Evolutionary conservation across 2,797 vertebrate genomes (phyloP).

Genomic region (Sebastes matsubarae): DNA sequence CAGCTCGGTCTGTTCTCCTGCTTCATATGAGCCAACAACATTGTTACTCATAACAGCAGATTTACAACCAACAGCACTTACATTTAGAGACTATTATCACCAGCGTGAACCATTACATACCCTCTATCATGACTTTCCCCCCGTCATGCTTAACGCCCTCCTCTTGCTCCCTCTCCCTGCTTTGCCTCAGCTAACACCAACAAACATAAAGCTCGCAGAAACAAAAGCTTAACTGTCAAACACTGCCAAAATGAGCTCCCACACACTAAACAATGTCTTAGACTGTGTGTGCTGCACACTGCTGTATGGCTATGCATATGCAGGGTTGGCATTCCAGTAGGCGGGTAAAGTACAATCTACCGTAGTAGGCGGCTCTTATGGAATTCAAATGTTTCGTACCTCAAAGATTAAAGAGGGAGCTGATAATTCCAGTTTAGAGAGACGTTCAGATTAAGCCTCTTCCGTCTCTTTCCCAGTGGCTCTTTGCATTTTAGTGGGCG

Average conservation of each 20-base stretch:
- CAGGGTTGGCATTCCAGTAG: constrained; percentile 62
- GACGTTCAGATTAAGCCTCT: constrained; percentile 48
- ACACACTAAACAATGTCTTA: constrained; percentile 76
- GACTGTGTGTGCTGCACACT: constrained; percentile 56
- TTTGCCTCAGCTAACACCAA: constrained; percentile 61
- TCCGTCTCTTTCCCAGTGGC: constrained; percentile 2
- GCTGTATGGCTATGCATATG: constrained; percentile 43
- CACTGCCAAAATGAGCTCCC: constrained; percentile 76
- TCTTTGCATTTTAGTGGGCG: constrained; percentile 35
- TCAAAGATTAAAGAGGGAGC: constrained; percentile 57
- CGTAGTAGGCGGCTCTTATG: constrained; percentile 71
- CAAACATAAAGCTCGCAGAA: constrained; percentile 64
- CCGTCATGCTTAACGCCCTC: constrained; percentile 36
- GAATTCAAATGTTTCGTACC: constrained; percentile 69
- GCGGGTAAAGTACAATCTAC: constrained; percentile 65
- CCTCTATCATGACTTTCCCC: constrained; percentile 39
- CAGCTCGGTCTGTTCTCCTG: background rate
- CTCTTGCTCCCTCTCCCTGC: constrained; percentile 44
- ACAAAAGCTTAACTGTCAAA: constrained; percentile 71
- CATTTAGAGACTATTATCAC: constrained; percentile 32
- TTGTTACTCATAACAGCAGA: constrained; percentile 7
- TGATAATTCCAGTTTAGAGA: constrained; percentile 61
- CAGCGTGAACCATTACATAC: constrained; percentile 23
- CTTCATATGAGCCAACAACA: constrained; percentile 8
- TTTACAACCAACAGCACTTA: constrained; percentile 14